A percentile compares a stretch with the other conserved stretches of the same genome.
Conservation (phyloP, 2,113 vertebrate genomes). For the Otocyon megalotis region DNA sequence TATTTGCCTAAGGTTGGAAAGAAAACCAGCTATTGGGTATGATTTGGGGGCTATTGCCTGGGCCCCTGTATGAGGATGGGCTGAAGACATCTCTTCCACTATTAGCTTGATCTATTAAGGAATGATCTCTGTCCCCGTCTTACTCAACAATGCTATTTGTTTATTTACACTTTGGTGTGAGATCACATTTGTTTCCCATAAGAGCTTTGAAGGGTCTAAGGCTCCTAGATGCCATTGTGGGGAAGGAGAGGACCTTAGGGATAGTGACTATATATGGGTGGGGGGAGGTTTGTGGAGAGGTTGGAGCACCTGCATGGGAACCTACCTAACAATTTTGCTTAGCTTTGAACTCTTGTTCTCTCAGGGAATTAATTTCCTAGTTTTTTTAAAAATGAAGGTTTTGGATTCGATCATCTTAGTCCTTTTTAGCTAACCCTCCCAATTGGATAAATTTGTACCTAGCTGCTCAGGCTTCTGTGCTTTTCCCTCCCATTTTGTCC, state of each 20-base stretch:
- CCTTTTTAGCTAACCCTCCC: neutral
- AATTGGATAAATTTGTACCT: neutral
- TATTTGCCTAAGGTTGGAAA: neutral
- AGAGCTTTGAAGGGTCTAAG: neutral
- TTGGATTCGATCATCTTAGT: neutral
- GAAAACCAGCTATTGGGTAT: neutral
- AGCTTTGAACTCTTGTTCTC: neutral
- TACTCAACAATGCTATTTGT: neutral
- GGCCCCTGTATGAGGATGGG: neutral
- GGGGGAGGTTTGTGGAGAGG: neutral
- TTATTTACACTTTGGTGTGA: slow-evolving; percentile 25
- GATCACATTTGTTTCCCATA: slow-evolving; percentile 17
- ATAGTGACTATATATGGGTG: neutral
- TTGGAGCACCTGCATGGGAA: neutral
- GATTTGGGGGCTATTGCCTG: neutral
- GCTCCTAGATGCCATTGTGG: neutral
- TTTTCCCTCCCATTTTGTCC: neutral
- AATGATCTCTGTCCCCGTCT: neutral
- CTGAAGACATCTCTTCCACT: slow-evolving; percentile 1
- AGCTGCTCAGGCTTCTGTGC: neutral
- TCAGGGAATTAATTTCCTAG: neutral
- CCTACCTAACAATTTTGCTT: neutral
- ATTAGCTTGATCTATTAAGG: slow-evolving; percentile 16
- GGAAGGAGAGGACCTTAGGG: neutral
- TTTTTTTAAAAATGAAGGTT: neutral